A percentile compares a stretch with the other conserved stretches of the same genome.
Conservation (phyloP, 2,888 invertebrate genomes). For the Punctoribates punctum region DNA sequence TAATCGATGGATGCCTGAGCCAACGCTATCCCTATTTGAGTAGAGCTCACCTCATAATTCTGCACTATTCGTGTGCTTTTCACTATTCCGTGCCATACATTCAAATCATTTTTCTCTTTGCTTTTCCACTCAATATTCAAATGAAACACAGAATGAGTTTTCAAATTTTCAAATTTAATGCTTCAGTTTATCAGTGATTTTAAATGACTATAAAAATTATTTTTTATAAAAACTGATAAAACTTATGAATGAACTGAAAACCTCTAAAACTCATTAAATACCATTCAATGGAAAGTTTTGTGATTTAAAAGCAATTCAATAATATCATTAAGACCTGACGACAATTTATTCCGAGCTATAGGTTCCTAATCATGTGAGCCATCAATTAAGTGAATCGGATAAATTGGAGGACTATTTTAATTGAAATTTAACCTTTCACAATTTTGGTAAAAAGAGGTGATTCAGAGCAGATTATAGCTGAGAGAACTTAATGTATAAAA, state of each 20-base stretch:
- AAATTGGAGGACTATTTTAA: too few species aligned
- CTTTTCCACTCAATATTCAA: background rate
- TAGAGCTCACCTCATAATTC: background rate
- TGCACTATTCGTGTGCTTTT: background rate
- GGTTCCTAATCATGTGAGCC: too few species aligned
- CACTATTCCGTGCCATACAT: background rate
- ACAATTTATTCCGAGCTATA: too few species aligned
- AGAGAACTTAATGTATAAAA: too few species aligned
- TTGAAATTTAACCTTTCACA: too few species aligned
- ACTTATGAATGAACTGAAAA: background rate
- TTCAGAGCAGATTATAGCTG: too few species aligned
- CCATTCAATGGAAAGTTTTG: too few species aligned
- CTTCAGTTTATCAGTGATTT: background rate
- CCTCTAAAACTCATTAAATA: too few species aligned
- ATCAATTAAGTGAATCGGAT: too few species aligned
- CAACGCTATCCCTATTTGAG: background rate
- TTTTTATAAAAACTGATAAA: background rate
- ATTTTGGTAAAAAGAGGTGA: too few species aligned
- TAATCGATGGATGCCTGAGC: background rate
- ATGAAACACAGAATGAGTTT: background rate
- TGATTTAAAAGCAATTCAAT: too few species aligned
- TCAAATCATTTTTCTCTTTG: background rate
- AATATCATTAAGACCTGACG: too few species aligned
- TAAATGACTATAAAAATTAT: background rate
- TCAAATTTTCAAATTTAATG: constrained; percentile 13